Evolutionary conservation across 2,797 vertebrate genomes (phyloP), one percentile per base, ranked within the genome.

Genomic region (Pseudochaenichthys georgianus): DNA sequence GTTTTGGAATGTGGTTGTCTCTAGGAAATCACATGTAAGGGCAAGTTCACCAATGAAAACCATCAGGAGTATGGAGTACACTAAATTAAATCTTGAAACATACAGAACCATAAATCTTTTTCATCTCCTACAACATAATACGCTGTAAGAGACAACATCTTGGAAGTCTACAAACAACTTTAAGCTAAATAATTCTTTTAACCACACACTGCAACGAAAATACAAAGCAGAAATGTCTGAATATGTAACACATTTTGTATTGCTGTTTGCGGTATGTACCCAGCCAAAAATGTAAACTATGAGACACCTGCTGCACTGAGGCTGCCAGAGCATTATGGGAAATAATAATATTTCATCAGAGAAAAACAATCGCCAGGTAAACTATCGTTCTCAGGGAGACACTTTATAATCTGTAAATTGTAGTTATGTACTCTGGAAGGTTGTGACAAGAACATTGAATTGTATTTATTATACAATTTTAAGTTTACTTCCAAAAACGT

Each of bases 1-100:
- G 28, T 80, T 87, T 58, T 72, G 59, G 53, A 60, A 46, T 86
- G 34, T 57, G 51, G 34, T 69, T 82, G 71, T 80, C 51, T 80
- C 51, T 48, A 23, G 73, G 67, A 12, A 77, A 83, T 81, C 17
- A 9, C 6, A 13, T 28, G 83, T 28, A 81, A 85, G 70, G 13
- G 12, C 54, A 84, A 28, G 45, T 61, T 74, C 13, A 55, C 66
- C 23, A 61, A 77, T 67, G 34, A 83, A 73, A 68, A 47, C 2
- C 1, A n/a, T 42, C 21, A 46, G 21, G 10, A 4, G 21, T 43
- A 64, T 68, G 15, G 67, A 53, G 47, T 31, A 64, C 68, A 81
- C 13, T 45, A 45, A 67, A 57, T 21, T 55, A 15, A 64, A 4
- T 75, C 46, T 70, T 66, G 64, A 67, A 12, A 81, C 42, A 75